phyloP scores from a whole-genome alignment of 2,113 vertebrate species.

The Helogale parvula region DNA sequence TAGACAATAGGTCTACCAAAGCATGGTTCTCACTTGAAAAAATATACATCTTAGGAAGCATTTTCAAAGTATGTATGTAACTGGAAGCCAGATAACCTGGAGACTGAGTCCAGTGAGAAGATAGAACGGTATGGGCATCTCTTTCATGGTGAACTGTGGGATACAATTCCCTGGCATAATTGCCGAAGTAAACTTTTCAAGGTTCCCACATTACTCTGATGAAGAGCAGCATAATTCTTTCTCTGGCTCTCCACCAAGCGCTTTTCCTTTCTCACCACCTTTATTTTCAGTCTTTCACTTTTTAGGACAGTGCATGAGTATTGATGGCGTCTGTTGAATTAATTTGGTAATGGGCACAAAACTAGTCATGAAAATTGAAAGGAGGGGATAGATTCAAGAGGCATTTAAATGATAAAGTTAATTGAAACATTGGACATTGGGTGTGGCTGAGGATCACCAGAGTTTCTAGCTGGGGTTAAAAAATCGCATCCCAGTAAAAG shows the following conservation, averaged over 20 bases:
- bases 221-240: background rate
- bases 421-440: fast-evolving
- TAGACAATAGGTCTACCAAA: background rate
- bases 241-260: background rate
- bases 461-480: background rate
- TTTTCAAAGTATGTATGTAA: background rate
- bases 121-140: background rate
- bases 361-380: background rate
- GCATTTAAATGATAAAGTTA: background rate
- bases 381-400: background rate
- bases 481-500: background rate
- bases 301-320: background rate
- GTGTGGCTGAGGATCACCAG: background rate
- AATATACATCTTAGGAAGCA: background rate
- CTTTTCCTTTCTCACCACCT: background rate
- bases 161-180: background rate
- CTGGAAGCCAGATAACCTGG: background rate
- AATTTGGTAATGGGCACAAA: background rate
- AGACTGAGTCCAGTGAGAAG: background rate
- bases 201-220: background rate
- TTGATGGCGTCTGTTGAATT: background rate
- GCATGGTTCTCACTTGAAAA: background rate
- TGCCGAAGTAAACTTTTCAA: constrained; percentile 11
- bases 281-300: background rate
- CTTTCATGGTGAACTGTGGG: background rate